Evolutionary conservation across 2,888 invertebrate genomes (phyloP).

Genomic region (Cerastis rubricosa): DNA sequence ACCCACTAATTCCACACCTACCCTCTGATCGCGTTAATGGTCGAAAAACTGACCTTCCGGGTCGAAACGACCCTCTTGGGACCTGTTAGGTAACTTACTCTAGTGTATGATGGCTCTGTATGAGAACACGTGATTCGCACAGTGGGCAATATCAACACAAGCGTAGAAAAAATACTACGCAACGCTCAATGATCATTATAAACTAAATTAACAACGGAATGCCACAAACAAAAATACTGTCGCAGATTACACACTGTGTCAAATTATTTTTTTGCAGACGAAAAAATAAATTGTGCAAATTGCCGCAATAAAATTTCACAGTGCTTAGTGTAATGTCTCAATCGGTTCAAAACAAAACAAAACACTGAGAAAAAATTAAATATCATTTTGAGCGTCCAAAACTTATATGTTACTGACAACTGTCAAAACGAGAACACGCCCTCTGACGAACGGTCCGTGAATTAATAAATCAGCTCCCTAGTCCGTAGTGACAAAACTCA

Average conservation of each 20-base stretch:
- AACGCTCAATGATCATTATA: conserved; percentile 18
- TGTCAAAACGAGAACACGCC: conserved; percentile 85
- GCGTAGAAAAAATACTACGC: conserved; percentile 34
- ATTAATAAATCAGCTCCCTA: conserved; percentile 87
- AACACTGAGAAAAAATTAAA: conserved; percentile 67
- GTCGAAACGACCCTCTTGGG: conserved; percentile 83
- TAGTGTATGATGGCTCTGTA: conserved; percentile 70
- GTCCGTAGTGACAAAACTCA: conserved; percentile 88
- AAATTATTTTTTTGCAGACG: conserved; percentile 44
- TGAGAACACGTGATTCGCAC: conserved; percentile 76
- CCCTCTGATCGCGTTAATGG: conserved; percentile 88
- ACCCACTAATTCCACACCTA: conserved; percentile 81
- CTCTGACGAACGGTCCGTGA: conserved; percentile 74
- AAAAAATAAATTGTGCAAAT: conserved; percentile 59
- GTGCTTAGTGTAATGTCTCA: conserved; percentile 65
- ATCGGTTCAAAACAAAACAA: conserved; percentile 67
- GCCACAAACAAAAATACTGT: conserved; percentile 41
- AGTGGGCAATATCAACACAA: conserved; percentile 24
- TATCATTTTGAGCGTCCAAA: conserved; percentile 65
- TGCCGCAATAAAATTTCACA: conserved; percentile 64
- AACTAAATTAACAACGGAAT: conserved; percentile 55
- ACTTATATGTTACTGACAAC: conserved; percentile 83
- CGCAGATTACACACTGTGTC: conserved; percentile 47
- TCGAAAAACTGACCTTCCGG: conserved; percentile 89
- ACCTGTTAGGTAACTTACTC: conserved; percentile 83